Conservation (phyloP, 37 sponge, comb jelly and placozoan species). For the Spongilla lacustris region DNA sequence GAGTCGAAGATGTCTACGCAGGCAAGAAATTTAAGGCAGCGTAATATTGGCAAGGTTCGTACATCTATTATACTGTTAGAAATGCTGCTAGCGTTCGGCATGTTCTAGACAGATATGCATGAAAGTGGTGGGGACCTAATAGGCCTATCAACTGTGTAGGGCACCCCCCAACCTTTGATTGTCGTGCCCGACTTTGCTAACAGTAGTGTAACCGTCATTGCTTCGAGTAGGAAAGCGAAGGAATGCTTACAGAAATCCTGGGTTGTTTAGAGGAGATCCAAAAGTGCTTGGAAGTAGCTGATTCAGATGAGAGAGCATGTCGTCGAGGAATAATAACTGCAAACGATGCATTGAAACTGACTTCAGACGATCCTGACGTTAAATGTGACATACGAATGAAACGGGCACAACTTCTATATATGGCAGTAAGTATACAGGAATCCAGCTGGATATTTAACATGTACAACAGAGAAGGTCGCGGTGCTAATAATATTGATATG, state of each 20-base stretch:
- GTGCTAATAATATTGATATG: no score
- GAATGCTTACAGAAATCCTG: not conserved
- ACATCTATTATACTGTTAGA: not conserved
- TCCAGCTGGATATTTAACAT: no score
- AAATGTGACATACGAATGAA: constrained; percentile 30
- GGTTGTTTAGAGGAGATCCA: constrained; percentile 21
- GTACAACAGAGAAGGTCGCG: no score
- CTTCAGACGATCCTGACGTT: constrained; percentile 26
- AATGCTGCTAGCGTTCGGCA: not conserved
- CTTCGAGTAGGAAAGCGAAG: not conserved
- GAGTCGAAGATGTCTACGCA: not conserved
- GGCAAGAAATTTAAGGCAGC: not conserved
- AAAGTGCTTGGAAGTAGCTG: constrained; percentile 27
- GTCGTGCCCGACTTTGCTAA: no score
- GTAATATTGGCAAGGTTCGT: not conserved
- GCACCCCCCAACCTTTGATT: no score
- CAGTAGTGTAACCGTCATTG: not conserved
- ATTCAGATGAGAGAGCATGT: constrained; percentile 3
- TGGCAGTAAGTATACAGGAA: constrained; percentile 27
- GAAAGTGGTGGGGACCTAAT: no score
- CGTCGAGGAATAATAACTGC: constrained; percentile 38
- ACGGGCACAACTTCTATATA: constrained; percentile 32
- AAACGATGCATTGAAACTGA: constrained; percentile 18
- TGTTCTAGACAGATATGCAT: no score
- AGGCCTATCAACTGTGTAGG: no score